Percentiles rank a stretch among this genome's conserved stretches.
These are phyloP conservation scores for Lamprologus lemairii DNA, from an alignment of 2,113 vertebrate genomes.

Conservation along the genomic window DNA sequence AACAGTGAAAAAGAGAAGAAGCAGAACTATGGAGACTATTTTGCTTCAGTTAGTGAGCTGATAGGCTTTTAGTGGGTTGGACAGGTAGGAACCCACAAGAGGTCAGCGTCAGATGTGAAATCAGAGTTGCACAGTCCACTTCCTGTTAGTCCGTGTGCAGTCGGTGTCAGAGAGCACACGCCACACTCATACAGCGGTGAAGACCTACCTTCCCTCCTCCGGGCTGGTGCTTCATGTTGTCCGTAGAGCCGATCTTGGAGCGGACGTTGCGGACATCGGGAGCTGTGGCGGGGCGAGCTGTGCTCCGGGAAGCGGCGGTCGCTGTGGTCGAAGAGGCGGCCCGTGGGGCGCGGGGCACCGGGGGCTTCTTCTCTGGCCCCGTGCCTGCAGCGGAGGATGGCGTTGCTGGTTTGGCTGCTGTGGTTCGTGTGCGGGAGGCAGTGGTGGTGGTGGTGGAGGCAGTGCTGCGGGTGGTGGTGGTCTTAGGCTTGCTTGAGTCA, in stretches of 20 bases:
- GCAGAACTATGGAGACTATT: fast-evolving
- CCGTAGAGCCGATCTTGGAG: conserved; percentile 89
- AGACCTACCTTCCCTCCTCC: conserved; percentile 89
- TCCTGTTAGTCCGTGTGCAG: not conserved
- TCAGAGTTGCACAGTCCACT: not conserved
- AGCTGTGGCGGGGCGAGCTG: conserved; percentile 51
- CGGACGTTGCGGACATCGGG: conserved; percentile 79
- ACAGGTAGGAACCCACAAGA: not conserved
- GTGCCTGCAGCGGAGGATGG: conserved; percentile 47
- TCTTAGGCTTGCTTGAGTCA: conserved; percentile 71
- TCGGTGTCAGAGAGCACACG: not conserved
- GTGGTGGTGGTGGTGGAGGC: conserved; percentile 33
- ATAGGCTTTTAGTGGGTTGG: not conserved
- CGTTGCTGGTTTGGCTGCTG: conserved; percentile 43
- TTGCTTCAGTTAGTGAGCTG: fast-evolving
- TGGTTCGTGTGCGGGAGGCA: conserved; percentile 60
- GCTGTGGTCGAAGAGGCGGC: conserved; percentile 18
- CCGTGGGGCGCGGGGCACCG: conserved; percentile 39
- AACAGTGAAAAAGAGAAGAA: not conserved
- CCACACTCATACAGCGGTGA: not conserved
- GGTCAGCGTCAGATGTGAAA: not conserved
- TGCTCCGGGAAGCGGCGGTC: conserved; percentile 16
- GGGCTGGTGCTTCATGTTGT: conserved; percentile 90
- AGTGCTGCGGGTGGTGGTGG: conserved; percentile 52
- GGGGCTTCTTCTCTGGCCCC: conserved; percentile 69